phyloP scores from a whole-genome alignment of 2,113 vertebrate genomes.

The Zosterops lateralis region DNA sequence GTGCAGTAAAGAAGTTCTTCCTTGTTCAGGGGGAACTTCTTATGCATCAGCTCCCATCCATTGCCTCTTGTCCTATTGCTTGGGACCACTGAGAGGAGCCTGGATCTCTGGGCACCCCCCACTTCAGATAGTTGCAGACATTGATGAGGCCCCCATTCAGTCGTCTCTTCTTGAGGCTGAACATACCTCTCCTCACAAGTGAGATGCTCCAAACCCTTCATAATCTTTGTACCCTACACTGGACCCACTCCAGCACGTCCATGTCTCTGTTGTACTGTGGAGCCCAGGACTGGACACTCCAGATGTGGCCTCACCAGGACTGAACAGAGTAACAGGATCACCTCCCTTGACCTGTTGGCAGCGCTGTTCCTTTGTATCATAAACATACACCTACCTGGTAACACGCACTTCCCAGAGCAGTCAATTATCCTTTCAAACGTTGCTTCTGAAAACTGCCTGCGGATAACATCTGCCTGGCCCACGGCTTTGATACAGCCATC shows the following conservation, averaged over 20 bases:
- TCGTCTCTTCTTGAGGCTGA: fast-evolving
- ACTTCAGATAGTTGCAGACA: not conserved
- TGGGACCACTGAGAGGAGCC: not conserved
- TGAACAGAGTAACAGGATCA: not conserved
- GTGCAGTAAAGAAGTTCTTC: not conserved
- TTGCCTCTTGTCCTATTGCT: not conserved
- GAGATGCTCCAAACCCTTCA: not conserved
- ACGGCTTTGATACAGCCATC: slow-evolving; percentile 88
- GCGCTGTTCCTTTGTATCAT: not conserved
- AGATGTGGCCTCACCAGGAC: not conserved
- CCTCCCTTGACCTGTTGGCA: not conserved
- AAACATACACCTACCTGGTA: slow-evolving; percentile 79
- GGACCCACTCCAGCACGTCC: not conserved
- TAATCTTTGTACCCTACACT: not conserved
- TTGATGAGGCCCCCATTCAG: not conserved
- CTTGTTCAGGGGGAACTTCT: not conserved
- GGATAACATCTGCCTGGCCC: slow-evolving; percentile 80
- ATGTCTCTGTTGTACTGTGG: not conserved
- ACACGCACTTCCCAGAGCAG: slow-evolving; percentile 88
- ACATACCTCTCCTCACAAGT: not conserved
- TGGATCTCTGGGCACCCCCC: not conserved
- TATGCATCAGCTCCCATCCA: not conserved
- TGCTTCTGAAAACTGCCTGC: slow-evolving; percentile 72
- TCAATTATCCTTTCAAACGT: slow-evolving; percentile 87
- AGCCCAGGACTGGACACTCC: not conserved